Evolutionary conservation across 1,140 invertebrate species (phyloP), one percentile per base, ranked within the genome.

Genomic region (Spodoptera frugiperda): DNA sequence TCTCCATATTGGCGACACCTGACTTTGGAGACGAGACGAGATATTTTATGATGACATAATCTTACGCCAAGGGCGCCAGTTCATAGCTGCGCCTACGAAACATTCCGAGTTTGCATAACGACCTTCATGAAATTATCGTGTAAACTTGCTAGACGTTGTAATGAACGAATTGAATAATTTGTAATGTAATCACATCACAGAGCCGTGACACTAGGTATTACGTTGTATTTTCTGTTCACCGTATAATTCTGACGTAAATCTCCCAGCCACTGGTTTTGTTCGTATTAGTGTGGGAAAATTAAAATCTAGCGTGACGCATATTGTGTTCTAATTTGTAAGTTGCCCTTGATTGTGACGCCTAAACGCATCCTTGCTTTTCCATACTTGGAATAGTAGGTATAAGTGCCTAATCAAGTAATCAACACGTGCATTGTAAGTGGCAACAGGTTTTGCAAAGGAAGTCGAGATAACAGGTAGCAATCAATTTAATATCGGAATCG

Each of bases 131-230:
- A 78, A 78, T 78, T 74, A 77, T 54, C 63, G 19, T 48, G 51
- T 54, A 72, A 39, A 72, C 53, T 48, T 14, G 51, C 68, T 46
- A 19, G 73, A 74, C 33, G 78, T 19, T 11, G 55, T 77, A 80
- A 78, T 77, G 70, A 75, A 57, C 53, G 70, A 71, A 78, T 80
- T 80, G 48, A 72, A 61, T 78, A 78, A 81, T 81, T 81, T 67
- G 76, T 76, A 59, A 78, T 75, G 73, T 80, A 49, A 48, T 49
- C 44, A 65, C 74, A 75, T 76, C 74, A 73, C 70, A 44, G 15
- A 33, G 8, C 33, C 11, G n/a, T 30, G 49, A 70, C 67, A 70
- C 67, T 61, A 39, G n/a, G 21, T 57, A 57, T 57, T 67, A 46
- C 63, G 63, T 67, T 48, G 63, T 67, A 48, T 67, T 67, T 67